Evolutionary conservation across 2,888 invertebrate genomes (phyloP), one percentile per base, ranked within the genome.

Genomic region (Cheilosia variabilis): DNA sequence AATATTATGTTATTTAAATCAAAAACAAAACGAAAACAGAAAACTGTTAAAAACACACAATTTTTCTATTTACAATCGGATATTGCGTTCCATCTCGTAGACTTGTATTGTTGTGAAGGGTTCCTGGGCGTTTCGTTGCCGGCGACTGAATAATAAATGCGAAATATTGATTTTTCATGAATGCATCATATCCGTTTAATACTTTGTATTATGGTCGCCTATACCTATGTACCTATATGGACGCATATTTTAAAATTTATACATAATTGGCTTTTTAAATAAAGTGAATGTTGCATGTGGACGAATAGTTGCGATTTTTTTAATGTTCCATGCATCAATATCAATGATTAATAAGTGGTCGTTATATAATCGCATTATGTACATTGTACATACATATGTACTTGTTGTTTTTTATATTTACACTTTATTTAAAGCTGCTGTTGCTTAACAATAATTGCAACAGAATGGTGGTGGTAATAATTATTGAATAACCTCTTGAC

Each of bases 51-150:
- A 45, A 45, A 69, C 41, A 69, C 31, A 63, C 22, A 73, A 65
- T 71, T 73, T 81, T 52, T 52, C 43, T 66, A 81, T 86, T 66
- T 81, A 86, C 81, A 81, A 76, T 86, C 52, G 58, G 13, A 50
- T 34, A 10, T 10, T 37, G 53, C 43, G n/a, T 75, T 81, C 81
- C 81, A 86, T 86, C 81, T 86, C 76, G 53, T 81, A 66, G 71
- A 27, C 86, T 66, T 86, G 86, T 81, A 86, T 86, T 86, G 86
- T 77, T 86, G 86, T 86, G 81, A 86, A 86, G 71, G 13, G 76
- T 52, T 57, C 78, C 58, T 66, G 58, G 43, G 15, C 45, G 34
- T 57, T 55, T 22, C 63, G 43, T 47, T 72, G 66, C 62, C 60
- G 77, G 45, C 15, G 62, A 43, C 22, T 73, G 63, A 68, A 53